phyloP scores from a whole-genome alignment of 30 jellyfish, hydroid and myxozoan genomes.

The Cassiopea xamachana region DNA sequence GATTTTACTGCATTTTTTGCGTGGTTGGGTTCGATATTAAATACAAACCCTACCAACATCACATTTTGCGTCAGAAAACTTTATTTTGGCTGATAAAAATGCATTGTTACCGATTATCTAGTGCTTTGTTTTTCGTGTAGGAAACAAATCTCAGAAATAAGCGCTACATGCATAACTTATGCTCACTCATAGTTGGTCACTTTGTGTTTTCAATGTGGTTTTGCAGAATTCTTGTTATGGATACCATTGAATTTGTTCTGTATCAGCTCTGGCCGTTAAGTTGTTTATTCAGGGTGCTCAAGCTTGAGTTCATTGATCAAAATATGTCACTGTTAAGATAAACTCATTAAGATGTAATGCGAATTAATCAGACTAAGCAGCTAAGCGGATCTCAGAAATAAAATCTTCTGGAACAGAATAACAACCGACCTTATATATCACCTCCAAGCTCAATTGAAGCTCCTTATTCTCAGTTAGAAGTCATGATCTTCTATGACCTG shows the following conservation, averaged over 20 bases:
- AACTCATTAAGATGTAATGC: not conserved
- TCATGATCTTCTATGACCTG: constrained; percentile 1
- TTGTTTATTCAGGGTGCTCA: not conserved
- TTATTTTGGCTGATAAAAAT: too few relatives aligned
- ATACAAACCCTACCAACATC: too few relatives aligned
- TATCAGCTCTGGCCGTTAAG: not conserved
- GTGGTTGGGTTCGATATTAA: too few relatives aligned
- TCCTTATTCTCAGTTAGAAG: not conserved
- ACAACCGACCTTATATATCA: not conserved
- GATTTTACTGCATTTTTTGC: too few relatives aligned
- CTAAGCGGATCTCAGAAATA: constrained; percentile 20
- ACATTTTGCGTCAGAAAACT: too few relatives aligned
- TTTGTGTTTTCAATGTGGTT: not conserved
- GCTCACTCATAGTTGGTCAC: too few relatives aligned
- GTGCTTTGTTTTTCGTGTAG: too few relatives aligned
- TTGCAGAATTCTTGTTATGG: not conserved
- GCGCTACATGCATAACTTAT: too few relatives aligned
- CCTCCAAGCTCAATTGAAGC: constrained; percentile 1
- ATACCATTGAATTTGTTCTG: not conserved
- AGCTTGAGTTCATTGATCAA: constrained; percentile 1
- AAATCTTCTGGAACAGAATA: not conserved
- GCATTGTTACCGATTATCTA: too few relatives aligned
- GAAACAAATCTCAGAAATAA: too few relatives aligned
- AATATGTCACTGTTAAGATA: constrained; percentile 14
- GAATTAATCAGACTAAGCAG: not conserved